A percentile compares a stretch with the other conserved stretches of the same genome.
phyloP scores from a whole-genome alignment of 2,797 vertebrate genomes.

The Chelmon rostratus region DNA sequence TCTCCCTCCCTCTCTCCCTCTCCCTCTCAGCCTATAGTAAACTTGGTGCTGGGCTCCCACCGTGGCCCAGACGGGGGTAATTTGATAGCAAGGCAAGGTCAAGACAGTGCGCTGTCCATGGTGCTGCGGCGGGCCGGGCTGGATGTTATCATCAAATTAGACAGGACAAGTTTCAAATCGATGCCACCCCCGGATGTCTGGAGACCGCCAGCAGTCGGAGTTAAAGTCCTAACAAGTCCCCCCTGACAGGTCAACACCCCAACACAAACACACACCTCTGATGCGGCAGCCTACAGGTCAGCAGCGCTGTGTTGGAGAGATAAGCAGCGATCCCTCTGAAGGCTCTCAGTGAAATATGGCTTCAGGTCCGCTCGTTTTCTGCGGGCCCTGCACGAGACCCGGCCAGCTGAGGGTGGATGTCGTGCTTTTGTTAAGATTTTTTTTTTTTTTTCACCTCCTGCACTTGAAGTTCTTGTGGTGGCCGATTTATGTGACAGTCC shows the following conservation, averaged over 20 bases:
- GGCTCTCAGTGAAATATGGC: constrained; percentile 61
- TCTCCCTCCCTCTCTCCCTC: constrained; percentile 25
- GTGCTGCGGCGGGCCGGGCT: constrained; percentile 87
- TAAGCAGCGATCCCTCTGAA: constrained; percentile 77
- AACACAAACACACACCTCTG: constrained; percentile 81
- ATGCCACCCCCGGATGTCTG: constrained; percentile 85
- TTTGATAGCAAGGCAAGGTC: constrained; percentile 85
- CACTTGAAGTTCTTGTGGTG: constrained; percentile 27
- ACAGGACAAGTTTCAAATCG: constrained; percentile 88
- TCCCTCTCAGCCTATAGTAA: constrained; percentile 58
- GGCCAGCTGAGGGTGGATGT: constrained; percentile 26
- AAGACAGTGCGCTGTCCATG: constrained; percentile 94
- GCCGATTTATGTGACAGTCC: constrained; percentile 19
- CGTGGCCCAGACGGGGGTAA: constrained; percentile 79
- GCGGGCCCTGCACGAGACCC: constrained; percentile 34
- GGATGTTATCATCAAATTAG: constrained; percentile 88
- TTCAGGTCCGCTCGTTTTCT: constrained; percentile 50
- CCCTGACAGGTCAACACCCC: constrained; percentile 84
- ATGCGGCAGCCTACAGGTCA: constrained; percentile 81
- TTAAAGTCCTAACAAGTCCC: constrained; percentile 83
- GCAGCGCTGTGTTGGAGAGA: constrained; percentile 75
- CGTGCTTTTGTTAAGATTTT: constrained; percentile 16
- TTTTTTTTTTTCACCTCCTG: neutral
- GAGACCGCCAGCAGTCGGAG: constrained; percentile 84
- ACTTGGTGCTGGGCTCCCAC: constrained; percentile 74